Conservation (phyloP, 2,113 vertebrate genomes). For the Xyliphius kryptos region DNA sequence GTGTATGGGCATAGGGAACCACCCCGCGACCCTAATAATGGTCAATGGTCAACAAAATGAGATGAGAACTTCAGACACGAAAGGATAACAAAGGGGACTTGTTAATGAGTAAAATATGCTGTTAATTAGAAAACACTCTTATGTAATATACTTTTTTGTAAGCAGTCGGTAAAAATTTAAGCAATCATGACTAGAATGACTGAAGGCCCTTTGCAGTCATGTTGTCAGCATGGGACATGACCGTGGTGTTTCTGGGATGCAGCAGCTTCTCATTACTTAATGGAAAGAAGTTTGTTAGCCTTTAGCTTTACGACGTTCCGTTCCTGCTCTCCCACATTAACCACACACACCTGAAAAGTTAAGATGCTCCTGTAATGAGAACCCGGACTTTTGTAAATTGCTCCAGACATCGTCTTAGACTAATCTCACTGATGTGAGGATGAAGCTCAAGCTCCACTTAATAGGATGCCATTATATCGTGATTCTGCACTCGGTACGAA, state of each 20-base stretch:
- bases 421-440: neutral
- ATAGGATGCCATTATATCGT: no score
- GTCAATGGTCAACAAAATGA: no score
- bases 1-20: no score
- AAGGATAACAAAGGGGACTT: no score
- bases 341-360: neutral
- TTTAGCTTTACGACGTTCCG: conserved; percentile 7
- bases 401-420: neutral
- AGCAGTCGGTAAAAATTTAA: no score
- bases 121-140: no score
- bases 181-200: neutral
- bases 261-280: conserved; percentile 12
- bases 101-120: no score
- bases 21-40: no score
- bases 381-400: neutral
- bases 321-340: neutral
- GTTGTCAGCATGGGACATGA: conserved; percentile 1
- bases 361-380: neutral
- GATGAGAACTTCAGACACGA: no score
- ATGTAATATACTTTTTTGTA: no score
- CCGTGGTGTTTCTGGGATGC: conserved; percentile 8
- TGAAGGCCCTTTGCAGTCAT: neutral
- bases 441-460: no score
- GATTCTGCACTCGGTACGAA: no score
- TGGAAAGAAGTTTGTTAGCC: conserved; percentile 3